Evolutionary conservation across 92 coral and sea anemone genomes (phyloP), one percentile per base, ranked within the genome.

Genomic region (Hydrozoanthus gracilis): DNA sequence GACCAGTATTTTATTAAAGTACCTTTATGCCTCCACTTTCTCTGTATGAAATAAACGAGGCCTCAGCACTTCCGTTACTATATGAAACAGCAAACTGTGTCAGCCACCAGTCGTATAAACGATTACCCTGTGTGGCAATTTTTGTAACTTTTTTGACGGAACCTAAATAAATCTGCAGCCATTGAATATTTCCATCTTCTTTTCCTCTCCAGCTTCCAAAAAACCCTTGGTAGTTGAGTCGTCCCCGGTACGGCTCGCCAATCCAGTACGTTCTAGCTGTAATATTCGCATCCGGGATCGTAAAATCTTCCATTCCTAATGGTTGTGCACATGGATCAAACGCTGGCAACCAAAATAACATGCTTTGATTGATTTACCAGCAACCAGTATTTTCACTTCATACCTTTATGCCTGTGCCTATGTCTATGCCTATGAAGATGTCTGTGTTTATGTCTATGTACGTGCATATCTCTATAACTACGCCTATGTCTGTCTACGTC

Each of bases 201-300:
- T 54, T 55, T 45, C 82, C 82, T 51, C 82, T 77, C 82, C 82
- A 77, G 67, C 82, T 77, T 16, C 82, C 82, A 6, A 77, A 77
- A 55, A 77, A 77, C 7, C 82, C 82, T 12, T 27, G 66, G 48
- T 77, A 77, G 50, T 77, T 77, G 8, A 77, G 66, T 16, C 82
- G 54, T 3, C 68, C 82, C 20, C 82, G 82, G 15, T 9, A 77
- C 15, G 82, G 82, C 56, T 77, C 82, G 3, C 82, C 82, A 35
- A 55, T 77, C 82, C 82, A 77, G 66, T 12, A 77, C 20, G 82
- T 17, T 9, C 51, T 77, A 6, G 82, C 82, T 4, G 82, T 77
- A 12, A 77, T 77, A 27, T 77, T 55, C 18, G 27, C 82, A 27
- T 77, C 82, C 55, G 82, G 65, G 7, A 77, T 77, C 15, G 49